phyloP scores from a whole-genome alignment of 1,140 invertebrate genomes.

The Campoletis sonorensis region DNA sequence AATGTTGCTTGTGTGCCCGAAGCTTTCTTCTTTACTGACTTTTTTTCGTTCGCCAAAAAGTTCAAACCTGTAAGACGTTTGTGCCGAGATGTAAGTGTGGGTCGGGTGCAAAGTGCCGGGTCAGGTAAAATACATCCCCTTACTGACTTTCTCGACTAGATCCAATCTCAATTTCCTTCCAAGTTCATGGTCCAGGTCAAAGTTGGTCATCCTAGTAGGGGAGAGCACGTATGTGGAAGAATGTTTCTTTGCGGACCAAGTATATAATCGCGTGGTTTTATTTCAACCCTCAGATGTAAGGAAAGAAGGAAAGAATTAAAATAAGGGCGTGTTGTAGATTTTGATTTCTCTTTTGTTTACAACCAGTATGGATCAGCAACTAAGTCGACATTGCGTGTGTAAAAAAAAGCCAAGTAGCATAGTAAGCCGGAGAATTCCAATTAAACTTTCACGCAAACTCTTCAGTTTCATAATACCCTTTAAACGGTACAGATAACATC shows the following conservation, averaged over 20 bases:
- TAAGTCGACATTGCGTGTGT: background rate
- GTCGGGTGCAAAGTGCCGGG: slow-evolving; percentile 15
- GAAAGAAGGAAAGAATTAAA: background rate
- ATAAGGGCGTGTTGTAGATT: background rate
- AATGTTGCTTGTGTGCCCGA: slow-evolving; percentile 9
- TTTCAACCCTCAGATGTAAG: slow-evolving; percentile 43
- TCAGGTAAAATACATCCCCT: slow-evolving; percentile 16
- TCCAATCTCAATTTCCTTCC: slow-evolving; percentile 57
- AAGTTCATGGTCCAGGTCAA: slow-evolving; percentile 14
- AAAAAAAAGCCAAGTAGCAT: background rate
- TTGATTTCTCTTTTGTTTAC: background rate
- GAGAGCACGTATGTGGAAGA: slow-evolving; percentile 27
- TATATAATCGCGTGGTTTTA: slow-evolving; percentile 41
- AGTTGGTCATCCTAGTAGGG: background rate
- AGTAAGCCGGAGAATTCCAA: background rate
- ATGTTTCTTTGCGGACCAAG: slow-evolving; percentile 34
- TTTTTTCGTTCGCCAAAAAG: slow-evolving; percentile 11
- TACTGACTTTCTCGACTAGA: slow-evolving; percentile 30
- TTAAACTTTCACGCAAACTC: background rate
- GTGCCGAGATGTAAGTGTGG: background rate
- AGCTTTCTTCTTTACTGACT: slow-evolving; percentile 11
- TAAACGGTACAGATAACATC: background rate
- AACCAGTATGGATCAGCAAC: background rate
- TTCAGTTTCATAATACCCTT: background rate
- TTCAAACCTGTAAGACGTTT: background rate